Conservation (phyloP, 2,888 invertebrate genomes). For the Drosophila birchii region DNA sequence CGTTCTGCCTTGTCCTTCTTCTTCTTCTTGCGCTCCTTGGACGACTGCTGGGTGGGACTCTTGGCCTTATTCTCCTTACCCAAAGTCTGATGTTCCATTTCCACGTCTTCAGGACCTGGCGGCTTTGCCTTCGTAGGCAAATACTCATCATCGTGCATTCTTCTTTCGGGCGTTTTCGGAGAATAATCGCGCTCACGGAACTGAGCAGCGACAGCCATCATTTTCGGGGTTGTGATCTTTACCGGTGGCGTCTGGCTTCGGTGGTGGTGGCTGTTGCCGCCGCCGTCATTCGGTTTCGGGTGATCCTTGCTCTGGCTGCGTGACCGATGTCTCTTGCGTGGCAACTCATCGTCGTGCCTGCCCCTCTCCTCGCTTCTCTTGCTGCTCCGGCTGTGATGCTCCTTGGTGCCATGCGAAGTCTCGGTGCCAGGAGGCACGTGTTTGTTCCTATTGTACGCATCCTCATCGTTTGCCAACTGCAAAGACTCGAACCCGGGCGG, state of each 20-base stretch:
- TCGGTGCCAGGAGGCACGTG: conserved; percentile 11
- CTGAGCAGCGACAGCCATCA: conserved; percentile 32
- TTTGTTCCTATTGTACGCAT: conserved; percentile 30
- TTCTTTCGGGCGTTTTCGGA: conserved; percentile 61
- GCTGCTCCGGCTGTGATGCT: neutral
- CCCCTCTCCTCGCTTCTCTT: conserved; percentile 12
- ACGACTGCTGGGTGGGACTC: conserved; percentile 11
- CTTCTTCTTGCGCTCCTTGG: conserved; percentile 64
- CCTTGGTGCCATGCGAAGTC: conserved; percentile 16
- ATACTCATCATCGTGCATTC: conserved; percentile 21
- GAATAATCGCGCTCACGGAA: conserved; percentile 39
- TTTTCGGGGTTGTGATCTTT: conserved; percentile 46
- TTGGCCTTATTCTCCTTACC: conserved; percentile 63
- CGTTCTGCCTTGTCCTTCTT: conserved; percentile 69
- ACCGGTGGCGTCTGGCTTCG: conserved; percentile 64
- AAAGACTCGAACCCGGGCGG: conserved; percentile 79
- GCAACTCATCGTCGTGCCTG: conserved; percentile 23
- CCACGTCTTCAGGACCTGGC: conserved; percentile 2
- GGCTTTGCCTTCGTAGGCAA: conserved; percentile 12
- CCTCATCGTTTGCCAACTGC: conserved; percentile 54
- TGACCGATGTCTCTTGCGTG: conserved; percentile 39
- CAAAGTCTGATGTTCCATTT: conserved; percentile 24
- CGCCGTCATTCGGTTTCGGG: conserved; percentile 19
- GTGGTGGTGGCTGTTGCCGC: conserved; percentile 8
- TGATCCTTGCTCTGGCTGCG: conserved; percentile 36